Percentiles rank a stretch among this genome's conserved stretches.
These are phyloP conservation scores for Thaleichthys pacificus DNA, from an alignment of 2,797 vertebrate genomes.

Conservation along the genomic window DNA sequence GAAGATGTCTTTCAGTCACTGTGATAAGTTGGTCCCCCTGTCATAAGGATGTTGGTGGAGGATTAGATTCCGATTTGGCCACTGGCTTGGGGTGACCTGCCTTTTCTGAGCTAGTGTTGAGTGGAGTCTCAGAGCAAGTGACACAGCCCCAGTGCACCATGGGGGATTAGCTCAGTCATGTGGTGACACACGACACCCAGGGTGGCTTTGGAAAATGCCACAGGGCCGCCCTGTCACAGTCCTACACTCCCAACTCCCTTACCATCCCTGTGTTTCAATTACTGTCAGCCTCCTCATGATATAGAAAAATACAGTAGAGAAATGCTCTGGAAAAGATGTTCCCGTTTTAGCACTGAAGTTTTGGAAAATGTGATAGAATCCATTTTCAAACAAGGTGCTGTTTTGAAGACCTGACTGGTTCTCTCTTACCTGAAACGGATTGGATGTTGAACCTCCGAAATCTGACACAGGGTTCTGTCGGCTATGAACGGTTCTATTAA, in stretches of 20 bases:
- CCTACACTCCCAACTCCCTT: conserved; percentile 17
- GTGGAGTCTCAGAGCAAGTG: neutral
- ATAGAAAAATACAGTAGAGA: no score
- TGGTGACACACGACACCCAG: conserved; percentile 36
- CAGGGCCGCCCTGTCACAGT: conserved; percentile 21
- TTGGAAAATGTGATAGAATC: no score
- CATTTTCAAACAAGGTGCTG: no score
- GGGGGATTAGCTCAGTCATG: conserved; percentile 34
- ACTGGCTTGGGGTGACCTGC: neutral
- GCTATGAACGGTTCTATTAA: no score
- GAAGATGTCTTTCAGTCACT: neutral
- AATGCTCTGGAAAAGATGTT: no score
- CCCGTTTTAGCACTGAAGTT: no score
- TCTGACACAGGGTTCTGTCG: no score
- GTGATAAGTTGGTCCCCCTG: neutral
- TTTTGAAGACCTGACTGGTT: neutral
- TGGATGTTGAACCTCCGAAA: no score
- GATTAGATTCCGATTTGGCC: neutral
- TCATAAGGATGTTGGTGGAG: neutral
- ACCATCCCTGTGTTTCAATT: neutral
- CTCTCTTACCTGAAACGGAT: neutral
- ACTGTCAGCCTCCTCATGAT: no score
- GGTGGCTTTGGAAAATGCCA: conserved; percentile 32
- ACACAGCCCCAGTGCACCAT: conserved; percentile 20
- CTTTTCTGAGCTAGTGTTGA: neutral